Percentiles rank a stretch among this genome's conserved stretches.
Evolutionary conservation across 2,113 vertebrate genomes (phyloP).

Genomic region (Paralichthys olivaceus): DNA sequence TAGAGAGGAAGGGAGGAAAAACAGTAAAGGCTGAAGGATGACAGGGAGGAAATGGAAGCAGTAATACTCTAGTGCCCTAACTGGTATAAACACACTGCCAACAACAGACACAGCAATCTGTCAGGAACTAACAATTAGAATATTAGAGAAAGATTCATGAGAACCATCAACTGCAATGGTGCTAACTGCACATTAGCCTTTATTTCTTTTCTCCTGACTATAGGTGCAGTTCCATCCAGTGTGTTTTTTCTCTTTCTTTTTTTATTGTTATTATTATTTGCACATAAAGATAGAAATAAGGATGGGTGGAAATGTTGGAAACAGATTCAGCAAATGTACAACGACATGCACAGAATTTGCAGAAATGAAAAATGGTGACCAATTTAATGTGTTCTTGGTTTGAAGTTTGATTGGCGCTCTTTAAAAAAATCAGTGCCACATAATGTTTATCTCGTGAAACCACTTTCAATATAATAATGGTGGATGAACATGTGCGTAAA

Average conservation of each 20-base stretch:
- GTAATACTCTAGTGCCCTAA: slow-evolving; percentile 22
- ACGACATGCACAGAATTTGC: too few species aligned
- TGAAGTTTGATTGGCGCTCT: too few species aligned
- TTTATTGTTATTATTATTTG: background rate
- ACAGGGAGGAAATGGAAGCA: slow-evolving; percentile 11
- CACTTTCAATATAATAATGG: too few species aligned
- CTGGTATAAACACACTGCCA: slow-evolving; percentile 25
- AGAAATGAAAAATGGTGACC: too few species aligned
- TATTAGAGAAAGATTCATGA: slow-evolving; percentile 14
- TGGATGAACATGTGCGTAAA: too few species aligned
- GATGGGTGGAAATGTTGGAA: too few species aligned
- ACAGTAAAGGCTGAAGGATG: slow-evolving; percentile 4
- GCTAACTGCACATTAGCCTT: background rate
- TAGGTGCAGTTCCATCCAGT: background rate
- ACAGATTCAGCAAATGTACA: too few species aligned
- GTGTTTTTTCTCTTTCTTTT: background rate
- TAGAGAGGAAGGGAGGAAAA: background rate
- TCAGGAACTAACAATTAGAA: background rate
- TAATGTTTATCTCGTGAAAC: too few species aligned
- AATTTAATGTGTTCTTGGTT: too few species aligned
- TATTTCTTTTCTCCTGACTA: background rate
- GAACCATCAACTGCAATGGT: too few species aligned
- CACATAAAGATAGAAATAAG: background rate
- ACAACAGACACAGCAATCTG: slow-evolving; percentile 14
- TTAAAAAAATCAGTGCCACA: too few species aligned